Evolutionary conservation across 2,797 vertebrate species (phyloP).

Genomic region (Anguilla megastoma): DNA sequence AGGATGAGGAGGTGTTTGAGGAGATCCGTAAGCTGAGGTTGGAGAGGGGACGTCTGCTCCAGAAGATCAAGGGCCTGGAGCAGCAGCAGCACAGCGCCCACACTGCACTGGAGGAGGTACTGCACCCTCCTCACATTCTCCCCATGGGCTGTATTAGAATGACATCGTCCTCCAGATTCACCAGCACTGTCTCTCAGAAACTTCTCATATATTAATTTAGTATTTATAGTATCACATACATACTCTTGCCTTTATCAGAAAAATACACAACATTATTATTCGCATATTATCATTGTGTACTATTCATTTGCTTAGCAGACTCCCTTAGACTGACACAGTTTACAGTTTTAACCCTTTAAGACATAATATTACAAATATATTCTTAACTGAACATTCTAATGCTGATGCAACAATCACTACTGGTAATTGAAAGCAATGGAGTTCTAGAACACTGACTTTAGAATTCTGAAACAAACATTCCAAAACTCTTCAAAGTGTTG

Average conservation of each 20-base stretch:
- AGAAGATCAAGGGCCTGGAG: slow-evolving; percentile 88
- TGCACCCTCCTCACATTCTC: background rate
- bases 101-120: slow-evolving; percentile 66
- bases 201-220: background rate
- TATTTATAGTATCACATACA: background rate
- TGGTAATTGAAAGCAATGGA: too few species aligned
- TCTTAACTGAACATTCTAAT: too few species aligned
- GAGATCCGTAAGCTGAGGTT: slow-evolving; percentile 87
- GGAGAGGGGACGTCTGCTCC: slow-evolving; percentile 85
- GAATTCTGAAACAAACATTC: too few species aligned
- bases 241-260: background rate
- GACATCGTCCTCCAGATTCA: background rate
- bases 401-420: too few species aligned
- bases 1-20: slow-evolving; percentile 88
- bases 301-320: background rate
- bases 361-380: too few species aligned
- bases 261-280: background rate
- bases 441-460: too few species aligned
- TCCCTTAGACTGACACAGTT: background rate
- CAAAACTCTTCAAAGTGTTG: too few species aligned
- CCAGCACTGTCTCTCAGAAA: background rate
- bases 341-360: too few species aligned
- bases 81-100: slow-evolving; percentile 78
- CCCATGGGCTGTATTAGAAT: background rate
- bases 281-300: too few species aligned